phyloP scores from a whole-genome alignment of 2,797 vertebrate genomes.

The Thunnus albacares region DNA sequence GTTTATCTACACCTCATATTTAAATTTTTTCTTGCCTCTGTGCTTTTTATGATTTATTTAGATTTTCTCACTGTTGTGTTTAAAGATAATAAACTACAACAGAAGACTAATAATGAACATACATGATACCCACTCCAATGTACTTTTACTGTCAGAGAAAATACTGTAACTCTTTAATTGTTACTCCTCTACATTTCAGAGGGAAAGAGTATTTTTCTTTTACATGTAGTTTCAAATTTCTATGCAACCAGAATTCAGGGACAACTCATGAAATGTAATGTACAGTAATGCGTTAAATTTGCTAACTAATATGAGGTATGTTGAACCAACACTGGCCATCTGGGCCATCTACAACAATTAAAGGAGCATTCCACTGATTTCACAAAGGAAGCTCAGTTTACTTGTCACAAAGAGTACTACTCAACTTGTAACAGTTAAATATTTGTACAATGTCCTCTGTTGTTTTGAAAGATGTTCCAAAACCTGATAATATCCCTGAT shows the following conservation, averaged over 20 bases:
- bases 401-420: no score
- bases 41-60: background rate
- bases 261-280: background rate
- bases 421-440: no score
- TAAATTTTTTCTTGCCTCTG: background rate
- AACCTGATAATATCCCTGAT: background rate
- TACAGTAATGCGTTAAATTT: background rate
- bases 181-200: no score
- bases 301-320: background rate
- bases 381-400: no score
- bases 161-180: no score
- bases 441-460: no score
- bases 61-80: slow-evolving; percentile 1
- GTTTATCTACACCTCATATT: slow-evolving; percentile 1
- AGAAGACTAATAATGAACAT: background rate
- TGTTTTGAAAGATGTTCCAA: background rate
- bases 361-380: background rate
- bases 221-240: background rate
- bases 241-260: background rate
- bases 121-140: background rate
- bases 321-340: background rate
- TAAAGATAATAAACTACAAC: no score
- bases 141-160: no score
- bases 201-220: no score
- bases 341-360: background rate